phyloP scores from a whole-genome alignment of 2,797 vertebrate genomes.

The Chelon labrosus region DNA sequence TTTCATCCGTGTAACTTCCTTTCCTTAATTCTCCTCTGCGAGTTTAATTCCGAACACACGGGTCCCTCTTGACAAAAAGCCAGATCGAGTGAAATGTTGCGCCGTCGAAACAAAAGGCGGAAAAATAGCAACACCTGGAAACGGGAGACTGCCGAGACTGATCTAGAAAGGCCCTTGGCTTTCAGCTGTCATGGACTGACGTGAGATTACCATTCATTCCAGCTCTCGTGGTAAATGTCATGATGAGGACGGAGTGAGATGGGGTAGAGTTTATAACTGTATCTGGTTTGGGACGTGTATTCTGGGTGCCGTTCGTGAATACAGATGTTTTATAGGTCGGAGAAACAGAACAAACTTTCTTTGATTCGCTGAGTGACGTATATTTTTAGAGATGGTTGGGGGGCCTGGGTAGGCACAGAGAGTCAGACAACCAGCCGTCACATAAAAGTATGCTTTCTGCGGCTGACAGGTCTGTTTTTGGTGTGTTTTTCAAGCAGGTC shows the following conservation, averaged over 20 bases:
- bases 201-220: slow-evolving; percentile 42
- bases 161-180: slow-evolving; percentile 46
- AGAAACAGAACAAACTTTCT: slow-evolving; percentile 36
- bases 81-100: slow-evolving; percentile 68
- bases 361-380: slow-evolving; percentile 48
- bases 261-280: slow-evolving; percentile 33
- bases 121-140: slow-evolving; percentile 61
- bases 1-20: slow-evolving; percentile 79
- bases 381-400: slow-evolving; percentile 33
- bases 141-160: slow-evolving; percentile 51
- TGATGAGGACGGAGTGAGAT: slow-evolving; percentile 13
- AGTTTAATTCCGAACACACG: slow-evolving; percentile 65
- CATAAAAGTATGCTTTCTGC: slow-evolving; percentile 65
- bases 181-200: slow-evolving; percentile 57
- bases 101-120: slow-evolving; percentile 52
- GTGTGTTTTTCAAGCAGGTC: slow-evolving; percentile 57
- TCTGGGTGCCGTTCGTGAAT: slow-evolving; percentile 23
- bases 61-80: slow-evolving; percentile 67
- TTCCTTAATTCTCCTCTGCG: slow-evolving; percentile 74
- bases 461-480: slow-evolving; percentile 59
- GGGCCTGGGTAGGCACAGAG: slow-evolving; percentile 21
- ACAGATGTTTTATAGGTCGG: slow-evolving; percentile 18
- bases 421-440: slow-evolving; percentile 50
- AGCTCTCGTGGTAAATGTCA: slow-evolving; percentile 47
- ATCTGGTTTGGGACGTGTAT: slow-evolving; percentile 16